Evolutionary conservation across 1,140 invertebrate genomes (phyloP).

Genomic region (Diorhabda carinulata): DNA sequence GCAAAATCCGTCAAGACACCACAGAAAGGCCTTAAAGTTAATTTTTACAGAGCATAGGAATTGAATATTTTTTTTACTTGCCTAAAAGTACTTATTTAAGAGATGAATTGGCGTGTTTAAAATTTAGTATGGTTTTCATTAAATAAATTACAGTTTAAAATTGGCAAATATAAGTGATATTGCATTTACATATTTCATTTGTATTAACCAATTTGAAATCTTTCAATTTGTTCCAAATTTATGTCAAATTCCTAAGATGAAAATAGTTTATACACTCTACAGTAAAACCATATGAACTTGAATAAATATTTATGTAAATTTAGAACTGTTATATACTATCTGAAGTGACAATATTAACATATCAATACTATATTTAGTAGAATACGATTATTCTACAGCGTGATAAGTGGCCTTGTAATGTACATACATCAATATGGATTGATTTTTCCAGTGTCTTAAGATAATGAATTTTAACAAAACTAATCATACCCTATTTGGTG

Average conservation of each 20-base stretch:
- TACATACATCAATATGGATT: conserved; percentile 37
- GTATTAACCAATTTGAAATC: neutral
- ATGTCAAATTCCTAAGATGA: neutral
- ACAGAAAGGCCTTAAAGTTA: too few relatives aligned
- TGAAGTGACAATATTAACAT: conserved; percentile 47
- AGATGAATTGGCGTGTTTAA: too few relatives aligned
- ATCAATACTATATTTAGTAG: conserved; percentile 42
- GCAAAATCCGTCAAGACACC: too few relatives aligned
- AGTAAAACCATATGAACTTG: conserved; percentile 22
- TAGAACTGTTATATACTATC: conserved; percentile 24
- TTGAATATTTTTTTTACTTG: too few relatives aligned
- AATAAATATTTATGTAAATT: conserved; percentile 15
- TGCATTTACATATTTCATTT: too few relatives aligned
- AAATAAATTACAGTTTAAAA: too few relatives aligned
- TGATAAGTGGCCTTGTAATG: conserved; percentile 46
- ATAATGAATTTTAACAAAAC: conserved; percentile 26
- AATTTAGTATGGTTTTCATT: too few relatives aligned
- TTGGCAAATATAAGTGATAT: too few relatives aligned
- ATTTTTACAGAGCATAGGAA: too few relatives aligned
- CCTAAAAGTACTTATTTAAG: too few relatives aligned
- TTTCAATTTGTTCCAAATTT: neutral
- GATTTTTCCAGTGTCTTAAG: conserved; percentile 44
- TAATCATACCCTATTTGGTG: conserved; percentile 37
- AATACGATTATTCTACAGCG: conserved; percentile 36
- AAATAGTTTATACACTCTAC: conserved; percentile 14